A percentile compares a stretch with the other conserved stretches of the same genome.
Evolutionary conservation across 92 coral and sea anemone species (phyloP).

Genomic region (Phenganax marumi): DNA sequence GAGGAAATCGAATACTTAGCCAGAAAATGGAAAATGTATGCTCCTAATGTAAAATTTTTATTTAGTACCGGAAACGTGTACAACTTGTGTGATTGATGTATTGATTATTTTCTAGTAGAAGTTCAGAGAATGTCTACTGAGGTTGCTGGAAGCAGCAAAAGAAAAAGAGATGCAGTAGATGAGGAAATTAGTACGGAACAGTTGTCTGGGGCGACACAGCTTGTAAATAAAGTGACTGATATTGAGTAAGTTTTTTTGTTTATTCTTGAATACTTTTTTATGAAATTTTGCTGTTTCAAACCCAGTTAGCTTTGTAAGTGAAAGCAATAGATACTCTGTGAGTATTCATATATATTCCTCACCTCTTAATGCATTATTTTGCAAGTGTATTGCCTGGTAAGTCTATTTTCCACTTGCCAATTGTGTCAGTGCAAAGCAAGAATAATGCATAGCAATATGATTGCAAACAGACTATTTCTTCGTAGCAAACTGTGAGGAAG

Average conservation of each 20-base stretch:
- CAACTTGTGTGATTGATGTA: slow-evolving; percentile 8
- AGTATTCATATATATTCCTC: no score
- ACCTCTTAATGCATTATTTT: no score
- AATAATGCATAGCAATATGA: no score
- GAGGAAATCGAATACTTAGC: not conserved
- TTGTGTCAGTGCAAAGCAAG: no score
- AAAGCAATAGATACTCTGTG: no score
- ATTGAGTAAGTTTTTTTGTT: slow-evolving; percentile 2
- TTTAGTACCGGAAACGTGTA: slow-evolving; percentile 17
- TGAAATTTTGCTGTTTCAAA: no score
- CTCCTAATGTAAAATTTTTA: not conserved
- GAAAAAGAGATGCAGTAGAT: slow-evolving; percentile 17
- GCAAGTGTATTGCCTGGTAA: no score
- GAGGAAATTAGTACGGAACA: not conserved
- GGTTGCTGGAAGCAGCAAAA: not conserved
- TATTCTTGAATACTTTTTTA: no score
- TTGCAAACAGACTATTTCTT: no score
- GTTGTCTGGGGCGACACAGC: slow-evolving; percentile 20
- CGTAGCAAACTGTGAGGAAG: no score
- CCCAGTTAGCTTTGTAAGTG: no score
- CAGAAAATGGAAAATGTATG: not conserved
- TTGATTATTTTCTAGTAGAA: not conserved
- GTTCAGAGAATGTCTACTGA: slow-evolving; percentile 19
- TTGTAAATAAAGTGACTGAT: slow-evolving; percentile 42
- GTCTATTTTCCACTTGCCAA: no score